Conservation (phyloP, 2,888 invertebrate genomes). For the Schizaphis graminum region DNA sequence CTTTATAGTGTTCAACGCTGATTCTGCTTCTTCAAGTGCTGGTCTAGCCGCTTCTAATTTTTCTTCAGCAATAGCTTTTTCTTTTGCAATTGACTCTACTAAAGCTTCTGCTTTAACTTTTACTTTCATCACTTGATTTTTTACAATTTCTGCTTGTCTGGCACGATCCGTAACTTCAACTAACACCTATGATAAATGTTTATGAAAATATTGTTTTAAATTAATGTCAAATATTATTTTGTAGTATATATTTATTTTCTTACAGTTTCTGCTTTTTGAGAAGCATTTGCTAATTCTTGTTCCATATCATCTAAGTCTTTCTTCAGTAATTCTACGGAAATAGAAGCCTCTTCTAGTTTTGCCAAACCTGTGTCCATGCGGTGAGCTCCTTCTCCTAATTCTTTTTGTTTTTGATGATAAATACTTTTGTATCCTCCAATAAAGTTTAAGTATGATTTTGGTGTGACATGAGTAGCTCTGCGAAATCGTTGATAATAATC, state of each 20-base stretch:
- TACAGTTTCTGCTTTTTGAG: slow-evolving; percentile 90
- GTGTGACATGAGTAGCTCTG: slow-evolving; percentile 95
- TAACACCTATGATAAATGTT: slow-evolving; percentile 71
- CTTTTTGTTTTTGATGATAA: slow-evolving; percentile 89
- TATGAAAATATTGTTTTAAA: not conserved
- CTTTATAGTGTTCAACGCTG: slow-evolving; percentile 95
- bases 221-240: not conserved
- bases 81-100: slow-evolving; percentile 87
- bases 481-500: slow-evolving; percentile 92
- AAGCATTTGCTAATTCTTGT: slow-evolving; percentile 91
- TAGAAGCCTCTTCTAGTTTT: slow-evolving; percentile 94
- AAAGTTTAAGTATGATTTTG: slow-evolving; percentile 96
- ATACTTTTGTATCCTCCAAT: slow-evolving; percentile 95
- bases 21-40: slow-evolving; percentile 94
- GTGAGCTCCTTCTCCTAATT: slow-evolving; percentile 89
- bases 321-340: slow-evolving; percentile 91
- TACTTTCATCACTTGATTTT: slow-evolving; percentile 94
- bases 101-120: slow-evolving; percentile 95
- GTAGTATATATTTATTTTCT: not conserved
- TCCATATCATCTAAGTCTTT: slow-evolving; percentile 95
- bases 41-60: slow-evolving; percentile 97
- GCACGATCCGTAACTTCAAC: slow-evolving; percentile 93
- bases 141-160: slow-evolving; percentile 94
- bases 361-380: slow-evolving; percentile 96
- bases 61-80: slow-evolving; percentile 91